Base-by-base conservation (phyloP, 2,113 vertebrate genomes). In the Macquaria ambigua region DNA sequence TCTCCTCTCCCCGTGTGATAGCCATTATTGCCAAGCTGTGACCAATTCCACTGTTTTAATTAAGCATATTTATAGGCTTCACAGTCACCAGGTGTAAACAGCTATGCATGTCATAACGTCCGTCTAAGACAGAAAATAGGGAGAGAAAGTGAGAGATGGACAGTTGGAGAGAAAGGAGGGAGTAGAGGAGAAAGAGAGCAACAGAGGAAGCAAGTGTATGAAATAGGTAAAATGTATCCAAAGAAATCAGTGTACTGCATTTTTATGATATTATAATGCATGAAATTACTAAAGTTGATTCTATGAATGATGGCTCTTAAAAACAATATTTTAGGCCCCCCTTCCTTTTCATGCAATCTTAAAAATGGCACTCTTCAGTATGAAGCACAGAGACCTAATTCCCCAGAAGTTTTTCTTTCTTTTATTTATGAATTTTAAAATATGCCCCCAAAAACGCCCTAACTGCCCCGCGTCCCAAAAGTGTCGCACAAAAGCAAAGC, bases 21-120 rank as follows among this genome's bases (percentile, higher is more conserved):
- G 90, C 93, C 86, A 92, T 94, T 94, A 93, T 94, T 93, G 94
- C 92, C 93, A 93, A 94, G 90, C 93, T 93, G 94, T 93, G 93
- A 93, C 93, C 93, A 90, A 94, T 93, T 95, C 91, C 71, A 56
- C 76, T 74, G 87, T 94, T 94, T 95, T 93, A 94, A 94, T 94
- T 94, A 95, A 94, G 92, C 90, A 90, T 93, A 93, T 94, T 93
- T 93, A 94, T 95, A 79, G 93, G 90, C 89, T 84, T 86, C 74
- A 67, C 58, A 86, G 91, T 94, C 91, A 92, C 89, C 90, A 68
- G 93, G 92, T 83, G 93, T 94, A 95, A 93, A 94, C 92, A 94
- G 89, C 90, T 69, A 87, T 68, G 83, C 81, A 37, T 91, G 90
- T 87, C 90, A 87, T 84, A 72, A 69, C 6, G 55, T 86, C 76